Conservation (phyloP, 2,113 vertebrate genomes). For the Leucopsar rothschildi region DNA sequence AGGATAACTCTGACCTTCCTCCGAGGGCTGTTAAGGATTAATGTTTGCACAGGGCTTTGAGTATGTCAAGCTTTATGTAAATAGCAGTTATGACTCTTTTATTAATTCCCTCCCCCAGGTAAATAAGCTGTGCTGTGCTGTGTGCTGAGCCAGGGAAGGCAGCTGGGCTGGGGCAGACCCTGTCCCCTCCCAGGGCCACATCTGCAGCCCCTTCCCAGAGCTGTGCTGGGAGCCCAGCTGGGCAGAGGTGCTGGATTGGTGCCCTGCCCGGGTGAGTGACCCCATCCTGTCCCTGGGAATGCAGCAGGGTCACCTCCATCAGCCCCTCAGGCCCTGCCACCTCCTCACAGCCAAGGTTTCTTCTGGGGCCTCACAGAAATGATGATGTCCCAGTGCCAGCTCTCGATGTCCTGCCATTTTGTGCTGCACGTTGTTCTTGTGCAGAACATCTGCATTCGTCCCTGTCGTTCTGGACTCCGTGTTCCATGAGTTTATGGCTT, state of each 20-base stretch:
- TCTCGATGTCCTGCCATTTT: too few species aligned
- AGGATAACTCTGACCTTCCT: background rate
- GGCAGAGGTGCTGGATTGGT: background rate
- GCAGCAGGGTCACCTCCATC: background rate
- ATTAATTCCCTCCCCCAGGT: background rate
- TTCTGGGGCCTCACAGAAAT: accelerated
- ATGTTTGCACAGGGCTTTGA: conserved; percentile 34
- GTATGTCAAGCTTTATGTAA: conserved; percentile 5
- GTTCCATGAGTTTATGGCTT: background rate
- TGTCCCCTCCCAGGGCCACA: background rate
- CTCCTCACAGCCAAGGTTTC: background rate
- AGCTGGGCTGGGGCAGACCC: accelerated
- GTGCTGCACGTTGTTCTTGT: background rate
- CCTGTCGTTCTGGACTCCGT: accelerated
- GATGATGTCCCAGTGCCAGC: accelerated
- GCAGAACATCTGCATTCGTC: background rate
- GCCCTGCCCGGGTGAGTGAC: background rate
- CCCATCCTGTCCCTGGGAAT: background rate
- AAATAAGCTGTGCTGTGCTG: accelerated
- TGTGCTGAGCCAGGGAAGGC: background rate
- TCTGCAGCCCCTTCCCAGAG: background rate
- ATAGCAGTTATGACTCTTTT: background rate
- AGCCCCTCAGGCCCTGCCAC: background rate
- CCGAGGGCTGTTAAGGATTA: background rate
- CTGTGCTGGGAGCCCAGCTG: background rate